Base-by-base conservation (phyloP, 1,140 invertebrate genomes). In the Zaprionus camerounensis region DNA sequence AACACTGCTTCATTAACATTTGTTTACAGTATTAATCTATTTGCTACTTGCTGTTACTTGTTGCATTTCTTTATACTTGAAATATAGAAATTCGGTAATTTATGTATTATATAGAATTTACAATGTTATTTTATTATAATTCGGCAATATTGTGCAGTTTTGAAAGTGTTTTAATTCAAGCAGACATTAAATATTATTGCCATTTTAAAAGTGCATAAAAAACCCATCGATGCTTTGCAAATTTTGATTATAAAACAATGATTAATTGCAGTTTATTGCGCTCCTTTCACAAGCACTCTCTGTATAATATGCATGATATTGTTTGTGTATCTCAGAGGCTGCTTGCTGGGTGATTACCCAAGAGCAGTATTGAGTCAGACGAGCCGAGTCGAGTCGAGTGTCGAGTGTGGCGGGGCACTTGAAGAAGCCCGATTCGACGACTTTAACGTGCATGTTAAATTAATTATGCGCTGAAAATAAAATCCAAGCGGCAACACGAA, bases 401-500 rank as follows among this genome's bases (percentile, higher is more conserved):
- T 80, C 44, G 66, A 87, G 83, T 76, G 72, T 36, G 28, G 56
- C 57, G 71, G 28, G 57, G 34, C 81, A 84, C 83, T 87, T 81
- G 70, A 83, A 71, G 73, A 69, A 70, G 68, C 74, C 77, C 78
- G 78, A 78, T 81, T 87, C 53, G 71, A 78, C 53, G 71, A 78
- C 55, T 77, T 83, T 57, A 70, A 74, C 82, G 80, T 88, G 83
- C 84, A 87, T 88, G 74, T 88, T 79, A 84, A 87, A 88, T 84
- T 84, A 87, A 87, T 87, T 87, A 87, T 87, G 78, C 71, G 77
- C 41, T 75, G 79, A 85, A 78, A 84, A 84, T 81, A 81, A 85
- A 69, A 76, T 13, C 11, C 34, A 57, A 58, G 81, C 73, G 78
- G 81, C 81, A 73, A 82, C 63, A 86, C 61, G 75, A 87, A 88